Evolutionary conservation across 1,140 invertebrate genomes (phyloP).

Genomic region (Pogonus chalceus): DNA sequence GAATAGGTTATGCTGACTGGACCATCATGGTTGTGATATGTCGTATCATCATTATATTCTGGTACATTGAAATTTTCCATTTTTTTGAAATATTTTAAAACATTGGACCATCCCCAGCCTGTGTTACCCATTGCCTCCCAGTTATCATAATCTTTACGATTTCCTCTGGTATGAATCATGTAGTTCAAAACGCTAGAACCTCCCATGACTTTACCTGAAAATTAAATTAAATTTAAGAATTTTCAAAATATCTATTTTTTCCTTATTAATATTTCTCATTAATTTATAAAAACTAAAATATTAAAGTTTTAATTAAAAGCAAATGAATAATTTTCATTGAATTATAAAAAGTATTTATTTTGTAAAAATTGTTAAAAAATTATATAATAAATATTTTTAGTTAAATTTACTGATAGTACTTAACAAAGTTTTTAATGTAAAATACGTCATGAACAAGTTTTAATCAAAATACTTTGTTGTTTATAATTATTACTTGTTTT

Average conservation of each 20-base stretch:
- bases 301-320: background rate
- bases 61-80: slow-evolving; percentile 57
- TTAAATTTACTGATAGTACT: no score
- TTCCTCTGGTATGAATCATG: slow-evolving; percentile 82
- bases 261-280: slow-evolving; percentile 36
- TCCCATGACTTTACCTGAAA: slow-evolving; percentile 47
- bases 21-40: slow-evolving; percentile 50
- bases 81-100: slow-evolving; percentile 74
- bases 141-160: slow-evolving; percentile 63
- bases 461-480: no score
- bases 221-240: background rate
- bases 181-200: slow-evolving; percentile 81
- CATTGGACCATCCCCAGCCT: slow-evolving; percentile 73
- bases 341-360: slow-evolving; percentile 12
- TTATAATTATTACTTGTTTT: no score
- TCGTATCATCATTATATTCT: slow-evolving; percentile 36
- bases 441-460: no score
- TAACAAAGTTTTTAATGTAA: no score
- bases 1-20: slow-evolving; percentile 47
- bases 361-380: no score
- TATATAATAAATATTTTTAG: no score
- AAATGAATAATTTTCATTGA: background rate
- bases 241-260: slow-evolving; percentile 46
- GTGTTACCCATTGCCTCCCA: slow-evolving; percentile 68
- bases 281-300: slow-evolving; percentile 2